Conservation (phyloP, 2,888 invertebrate species). For the Thereva nobilitata region DNA sequence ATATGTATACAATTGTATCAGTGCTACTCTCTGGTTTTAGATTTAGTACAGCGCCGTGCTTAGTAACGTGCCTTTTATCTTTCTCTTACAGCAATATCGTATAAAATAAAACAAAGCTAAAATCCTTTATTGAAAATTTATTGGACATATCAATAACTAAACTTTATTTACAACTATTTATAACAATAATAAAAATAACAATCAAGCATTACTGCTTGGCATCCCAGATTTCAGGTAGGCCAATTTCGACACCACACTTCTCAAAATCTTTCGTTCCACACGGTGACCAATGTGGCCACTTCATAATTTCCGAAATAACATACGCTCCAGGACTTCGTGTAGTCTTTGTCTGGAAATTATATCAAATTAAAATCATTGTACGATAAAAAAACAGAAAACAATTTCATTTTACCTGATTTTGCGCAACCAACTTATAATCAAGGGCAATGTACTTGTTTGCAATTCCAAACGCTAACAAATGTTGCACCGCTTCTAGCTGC, state of each 20-base stretch:
- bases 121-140: too few species aligned
- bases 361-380: not conserved
- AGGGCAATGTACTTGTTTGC: slow-evolving; percentile 55
- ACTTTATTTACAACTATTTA: too few species aligned
- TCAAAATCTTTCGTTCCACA: slow-evolving; percentile 50
- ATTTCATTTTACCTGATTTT: slow-evolving; percentile 58
- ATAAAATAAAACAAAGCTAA: too few species aligned
- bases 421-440: slow-evolving; percentile 61
- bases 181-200: not conserved
- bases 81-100: too few species aligned
- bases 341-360: slow-evolving; percentile 51
- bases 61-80: too few species aligned
- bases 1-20: too few species aligned
- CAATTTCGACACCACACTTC: slow-evolving; percentile 53
- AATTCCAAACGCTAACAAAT: slow-evolving; percentile 58
- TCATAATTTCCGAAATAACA: slow-evolving; percentile 59
- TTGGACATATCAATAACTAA: too few species aligned
- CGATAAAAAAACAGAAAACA: not conserved
- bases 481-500: slow-evolving; percentile 59
- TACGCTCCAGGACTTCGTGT: slow-evolving; percentile 61
- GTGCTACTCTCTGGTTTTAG: too few species aligned
- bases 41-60: too few species aligned
- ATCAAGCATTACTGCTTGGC: slow-evolving; percentile 34
- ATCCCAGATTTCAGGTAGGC: slow-evolving; percentile 51
- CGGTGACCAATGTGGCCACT: slow-evolving; percentile 60